Evolutionary conservation across 2,797 vertebrate genomes (phyloP).

Genomic region (Takifugu rubripes): DNA sequence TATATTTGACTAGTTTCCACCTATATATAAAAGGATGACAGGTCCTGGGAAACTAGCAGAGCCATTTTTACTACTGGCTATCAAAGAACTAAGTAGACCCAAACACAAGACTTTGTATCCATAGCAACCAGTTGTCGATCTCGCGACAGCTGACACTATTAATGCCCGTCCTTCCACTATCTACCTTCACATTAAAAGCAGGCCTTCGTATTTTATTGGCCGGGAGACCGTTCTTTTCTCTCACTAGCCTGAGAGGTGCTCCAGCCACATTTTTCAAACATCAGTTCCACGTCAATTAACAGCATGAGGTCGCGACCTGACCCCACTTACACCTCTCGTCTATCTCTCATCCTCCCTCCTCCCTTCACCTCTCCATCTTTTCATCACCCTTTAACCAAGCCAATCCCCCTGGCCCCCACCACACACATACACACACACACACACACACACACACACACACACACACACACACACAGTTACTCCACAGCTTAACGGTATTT

Average conservation of each 20-base stretch:
- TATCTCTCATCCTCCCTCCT: constrained; percentile 21
- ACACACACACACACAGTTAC: constrained; percentile 24
- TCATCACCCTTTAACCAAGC: constrained; percentile 54
- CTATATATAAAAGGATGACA: constrained; percentile 12
- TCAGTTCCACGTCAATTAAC: constrained; percentile 69
- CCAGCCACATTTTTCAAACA: constrained; percentile 56
- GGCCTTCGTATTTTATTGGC: constrained; percentile 49
- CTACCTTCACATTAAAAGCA: constrained; percentile 31
- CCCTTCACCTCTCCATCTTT: constrained; percentile 31
- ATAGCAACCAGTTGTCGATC: background rate
- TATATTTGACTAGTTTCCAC: background rate
- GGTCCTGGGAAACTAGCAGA: too few species aligned
- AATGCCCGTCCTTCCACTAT: constrained; percentile 18
- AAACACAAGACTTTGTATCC: too few species aligned
- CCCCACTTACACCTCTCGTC: constrained; percentile 65
- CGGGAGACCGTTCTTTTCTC: constrained; percentile 13
- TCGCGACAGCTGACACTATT: constrained; percentile 3
- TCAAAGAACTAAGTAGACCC: too few species aligned
- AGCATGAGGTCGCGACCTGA: constrained; percentile 64
- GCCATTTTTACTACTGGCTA: too few species aligned
- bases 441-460: constrained; percentile 13
- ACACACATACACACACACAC: constrained; percentile 4
- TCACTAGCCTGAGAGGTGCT: constrained; percentile 19
- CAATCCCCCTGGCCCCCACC: constrained; percentile 40
- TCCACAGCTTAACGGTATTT: constrained; percentile 64